Base-by-base conservation (phyloP, 1,140 invertebrate species). In the Pachypsylla venusta region DNA sequence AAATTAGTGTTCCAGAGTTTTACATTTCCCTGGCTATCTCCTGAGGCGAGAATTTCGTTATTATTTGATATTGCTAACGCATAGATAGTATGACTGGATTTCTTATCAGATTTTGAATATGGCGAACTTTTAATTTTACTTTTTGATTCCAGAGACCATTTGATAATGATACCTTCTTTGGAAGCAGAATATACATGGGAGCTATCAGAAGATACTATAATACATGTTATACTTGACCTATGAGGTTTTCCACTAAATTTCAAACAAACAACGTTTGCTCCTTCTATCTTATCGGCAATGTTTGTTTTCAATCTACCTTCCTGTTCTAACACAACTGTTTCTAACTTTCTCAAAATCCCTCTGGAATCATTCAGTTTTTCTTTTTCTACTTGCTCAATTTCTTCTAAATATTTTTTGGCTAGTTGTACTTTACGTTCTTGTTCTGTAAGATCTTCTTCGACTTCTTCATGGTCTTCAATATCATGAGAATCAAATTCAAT, bases 351-450 rank as follows among this genome's bases (percentile, higher is more conserved):
- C 28, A 81, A 74, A 25, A 93, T 75, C 58, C 83, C 73, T 65
- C 87, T 80, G 30, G 80, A 76, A 14, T 77, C 71, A 61, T 85
- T 85, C 35, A 73, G 73, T 64, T 80, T 77, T 64, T 84, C 80
- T 53, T 77, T 78, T 71, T 89, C 87, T 76, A 90, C 81, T 68
- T 79, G 80, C 73, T 89, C 81, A 58, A 95, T 84, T 76, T 93
- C 84, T 66, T 84, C 74, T 28, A 97, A 74, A 74, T 93, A 93
- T 69, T 88, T 79, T 69, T 93, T 93, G 0, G 91, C 89, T 60
- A 95, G 72, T 28, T 88, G 76, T 28, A 97, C 64, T 66, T 87
- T 86, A 68, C 94, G 94, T 67, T 94, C 87, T 70, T 94, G 88
- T 0, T 85, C 81, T 5, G 89, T 95, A 66, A 80, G 77, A 60